Conservation (phyloP, 2,113 vertebrate genomes). For the Chaetura pelagica region DNA sequence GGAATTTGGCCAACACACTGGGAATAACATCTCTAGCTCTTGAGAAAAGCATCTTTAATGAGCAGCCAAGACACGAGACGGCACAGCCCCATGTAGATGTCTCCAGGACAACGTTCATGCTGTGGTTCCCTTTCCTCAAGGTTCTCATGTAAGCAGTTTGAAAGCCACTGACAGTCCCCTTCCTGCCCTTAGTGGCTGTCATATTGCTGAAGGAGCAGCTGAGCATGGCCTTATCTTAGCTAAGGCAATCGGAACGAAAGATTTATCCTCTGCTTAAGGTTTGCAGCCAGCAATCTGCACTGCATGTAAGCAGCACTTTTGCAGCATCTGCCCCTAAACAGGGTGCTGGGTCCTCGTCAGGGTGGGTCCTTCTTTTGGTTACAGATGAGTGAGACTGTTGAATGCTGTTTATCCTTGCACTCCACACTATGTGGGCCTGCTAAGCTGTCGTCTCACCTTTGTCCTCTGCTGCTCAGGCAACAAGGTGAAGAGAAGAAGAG, state of each 20-base stretch:
- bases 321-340: not conserved
- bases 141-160: not conserved
- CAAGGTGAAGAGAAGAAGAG: not conserved
- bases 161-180: not conserved
- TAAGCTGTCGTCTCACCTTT: accelerated
- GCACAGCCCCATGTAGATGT: not conserved
- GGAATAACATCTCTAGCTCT: not conserved
- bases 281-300: not conserved
- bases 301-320: not conserved
- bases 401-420: not conserved
- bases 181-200: not conserved
- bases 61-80: not conserved
- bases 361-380: not conserved
- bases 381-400: not conserved
- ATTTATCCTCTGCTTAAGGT: not conserved
- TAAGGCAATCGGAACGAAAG: not conserved
- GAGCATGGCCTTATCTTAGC: not conserved
- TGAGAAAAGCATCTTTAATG: not conserved
- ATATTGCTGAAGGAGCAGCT: not conserved
- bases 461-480: not conserved
- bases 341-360: not conserved
- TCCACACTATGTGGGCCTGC: not conserved
- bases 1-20: not conserved
- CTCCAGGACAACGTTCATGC: not conserved
- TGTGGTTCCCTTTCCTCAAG: not conserved